Conservation (phyloP, 2,797 vertebrate genomes). For the Pristis pectinata region DNA sequence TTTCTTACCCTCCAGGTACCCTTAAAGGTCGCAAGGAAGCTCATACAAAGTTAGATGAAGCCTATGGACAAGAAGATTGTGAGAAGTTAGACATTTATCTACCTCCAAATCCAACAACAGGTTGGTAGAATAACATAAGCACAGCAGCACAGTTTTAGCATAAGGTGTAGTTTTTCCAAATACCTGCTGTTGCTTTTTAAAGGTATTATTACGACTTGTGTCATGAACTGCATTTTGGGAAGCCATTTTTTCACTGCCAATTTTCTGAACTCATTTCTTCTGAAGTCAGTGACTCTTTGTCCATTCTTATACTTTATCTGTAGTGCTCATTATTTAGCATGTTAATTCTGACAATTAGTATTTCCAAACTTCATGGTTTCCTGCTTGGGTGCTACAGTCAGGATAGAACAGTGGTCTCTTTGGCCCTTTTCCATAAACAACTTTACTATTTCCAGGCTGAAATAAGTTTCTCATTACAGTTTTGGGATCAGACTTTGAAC, state of each 20-base stretch:
- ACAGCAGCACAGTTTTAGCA: not conserved
- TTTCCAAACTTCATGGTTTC: not conserved
- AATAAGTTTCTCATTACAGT: not conserved
- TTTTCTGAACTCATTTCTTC: not conserved
- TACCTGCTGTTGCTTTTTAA: too few relatives aligned
- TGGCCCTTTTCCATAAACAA: not conserved
- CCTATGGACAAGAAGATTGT: constrained; percentile 66
- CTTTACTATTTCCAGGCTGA: not conserved
- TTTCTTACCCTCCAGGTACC: constrained; percentile 61
- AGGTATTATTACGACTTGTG: not conserved
- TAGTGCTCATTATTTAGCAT: not conserved
- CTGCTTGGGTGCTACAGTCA: too few relatives aligned
- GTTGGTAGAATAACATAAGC: constrained; percentile 47
- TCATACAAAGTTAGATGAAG: constrained; percentile 63
- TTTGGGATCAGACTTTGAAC: not conserved
- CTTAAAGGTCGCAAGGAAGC: constrained; percentile 54
- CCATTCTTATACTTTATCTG: not conserved
- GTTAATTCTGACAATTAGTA: not conserved
- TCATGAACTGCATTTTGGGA: not conserved
- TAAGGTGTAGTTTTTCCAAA: not conserved
- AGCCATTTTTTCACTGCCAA: not conserved
- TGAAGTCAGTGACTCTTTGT: not conserved
- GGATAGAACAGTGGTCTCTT: too few relatives aligned
- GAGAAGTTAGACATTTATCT: constrained; percentile 84
- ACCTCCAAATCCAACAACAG: constrained; percentile 54